Evolutionary conservation across 2,888 invertebrate species (phyloP), one percentile per base, ranked within the genome.

Genomic region (Merodon equestris): DNA sequence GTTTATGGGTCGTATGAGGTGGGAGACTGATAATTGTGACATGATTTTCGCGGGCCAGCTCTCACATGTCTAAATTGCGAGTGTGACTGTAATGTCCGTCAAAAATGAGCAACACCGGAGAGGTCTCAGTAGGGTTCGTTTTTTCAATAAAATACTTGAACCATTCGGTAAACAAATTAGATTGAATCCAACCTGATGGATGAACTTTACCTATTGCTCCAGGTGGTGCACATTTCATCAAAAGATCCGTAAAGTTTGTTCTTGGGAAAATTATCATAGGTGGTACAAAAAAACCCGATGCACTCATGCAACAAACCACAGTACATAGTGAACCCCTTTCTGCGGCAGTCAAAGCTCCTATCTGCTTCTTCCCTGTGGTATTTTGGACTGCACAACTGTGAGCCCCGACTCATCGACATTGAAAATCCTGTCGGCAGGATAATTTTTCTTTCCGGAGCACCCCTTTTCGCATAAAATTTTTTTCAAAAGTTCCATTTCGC

Each of bases 351-450:
- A 61, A 54, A 7, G 66, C 56, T 54, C 56, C 71, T 4, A 77
- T 71, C 70, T 61, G 66, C 44, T 40, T 54, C 45, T 71, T 60
- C 47, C 45, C 60, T 61, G 56, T 42, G 60, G 66, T 45, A 50
- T 27, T 47, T 44, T 60, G 17, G 53, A 42, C 48, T 47, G 67
- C 53, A 74, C 61, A 18, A 75, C 19, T 14, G 57, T 57, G 14
- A 70, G 17, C 14, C 64, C 70, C 27, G 76, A 70, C 53, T 76
- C 70, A 45, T 76, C 70, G 1, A 71, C 76, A 38, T 76, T 42
- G 10, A 7, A 42, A 9, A 42, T 42, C 9, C n/a, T 3, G 9
- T 42, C n/a, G 9, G 68, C 19, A 9, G 15, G 38, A 50, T 48
- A 40, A 45, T 63, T 44, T 44, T 2, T 34, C 47, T 47, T 19